Evolutionary conservation across 2,797 vertebrate genomes (phyloP).

Genomic region (Galaxias olidus): DNA sequence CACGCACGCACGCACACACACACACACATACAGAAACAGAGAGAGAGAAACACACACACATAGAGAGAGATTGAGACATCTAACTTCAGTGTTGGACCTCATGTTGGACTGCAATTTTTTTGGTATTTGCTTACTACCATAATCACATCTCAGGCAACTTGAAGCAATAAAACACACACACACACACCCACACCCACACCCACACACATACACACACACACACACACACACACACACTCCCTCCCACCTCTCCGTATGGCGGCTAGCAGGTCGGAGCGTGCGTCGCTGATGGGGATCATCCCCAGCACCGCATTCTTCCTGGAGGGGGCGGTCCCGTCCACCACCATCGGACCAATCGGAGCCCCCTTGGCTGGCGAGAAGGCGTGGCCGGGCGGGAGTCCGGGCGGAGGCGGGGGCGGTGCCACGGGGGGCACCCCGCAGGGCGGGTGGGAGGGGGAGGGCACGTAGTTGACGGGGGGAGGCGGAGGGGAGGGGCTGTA

Average conservation of each 20-base stretch:
- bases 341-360: slow-evolving; percentile 33
- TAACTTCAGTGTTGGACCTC: no score
- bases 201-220: background rate
- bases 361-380: slow-evolving; percentile 66
- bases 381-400: slow-evolving; percentile 52
- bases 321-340: slow-evolving; percentile 57
- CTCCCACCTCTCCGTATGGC: slow-evolving; percentile 8
- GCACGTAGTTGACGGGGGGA: slow-evolving; percentile 69
- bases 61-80: background rate
- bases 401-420: slow-evolving; percentile 81
- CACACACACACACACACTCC: background rate
- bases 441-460: slow-evolving; percentile 71
- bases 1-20: background rate
- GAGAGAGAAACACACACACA: background rate
- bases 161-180: background rate
- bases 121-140: no score
- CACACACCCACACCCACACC: slow-evolving; percentile 59
- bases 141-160: no score
- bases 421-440: slow-evolving; percentile 77
- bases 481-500: slow-evolving; percentile 71
- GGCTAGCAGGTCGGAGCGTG: slow-evolving; percentile 4
- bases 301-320: slow-evolving; percentile 73
- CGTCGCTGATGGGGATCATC: slow-evolving; percentile 1
- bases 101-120: no score
- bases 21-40: background rate